A percentile compares a stretch with the other conserved stretches of the same genome.
phyloP scores from a whole-genome alignment of 2,888 invertebrate species.

The Ichneumoninae sp. region DNA sequence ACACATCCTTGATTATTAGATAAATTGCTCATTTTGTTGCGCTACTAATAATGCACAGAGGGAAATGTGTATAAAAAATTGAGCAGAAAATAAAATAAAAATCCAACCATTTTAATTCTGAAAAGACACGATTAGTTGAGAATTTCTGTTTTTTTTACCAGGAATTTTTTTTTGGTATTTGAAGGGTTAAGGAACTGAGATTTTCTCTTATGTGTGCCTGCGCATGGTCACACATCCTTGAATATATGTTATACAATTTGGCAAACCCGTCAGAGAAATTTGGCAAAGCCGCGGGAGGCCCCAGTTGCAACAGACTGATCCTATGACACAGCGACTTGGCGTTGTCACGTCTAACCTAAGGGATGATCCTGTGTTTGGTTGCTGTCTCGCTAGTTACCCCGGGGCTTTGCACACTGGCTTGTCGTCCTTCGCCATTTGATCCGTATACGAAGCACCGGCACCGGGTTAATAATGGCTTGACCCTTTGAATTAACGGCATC shows the following conservation, averaged over 20 bases:
- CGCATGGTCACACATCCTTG: no score
- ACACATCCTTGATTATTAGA: no score
- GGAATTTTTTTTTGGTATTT: no score
- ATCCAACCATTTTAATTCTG: no score
- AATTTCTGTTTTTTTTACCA: no score
- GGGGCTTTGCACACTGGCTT: constrained; percentile 37
- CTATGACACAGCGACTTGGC: constrained; percentile 15
- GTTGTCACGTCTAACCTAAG: constrained; percentile 25
- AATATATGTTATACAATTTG: background rate
- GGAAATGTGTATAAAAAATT: no score
- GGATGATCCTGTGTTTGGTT: constrained; percentile 4
- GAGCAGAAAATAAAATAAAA: no score
- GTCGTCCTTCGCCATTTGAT: constrained; percentile 70
- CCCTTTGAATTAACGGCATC: constrained; percentile 77
- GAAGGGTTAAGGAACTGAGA: no score
- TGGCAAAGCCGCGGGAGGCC: background rate
- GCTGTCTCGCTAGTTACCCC: constrained; percentile 44
- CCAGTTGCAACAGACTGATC: background rate
- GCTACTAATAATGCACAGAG: no score
- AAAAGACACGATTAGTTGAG: no score
- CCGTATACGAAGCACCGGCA: constrained; percentile 65
- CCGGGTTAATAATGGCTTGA: constrained; percentile 74
- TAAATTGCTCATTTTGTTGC: no score
- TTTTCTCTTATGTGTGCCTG: no score
- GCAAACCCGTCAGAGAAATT: background rate